A percentile compares a stretch with the other conserved stretches of the same genome.
Conservation (phyloP, 2,888 invertebrate genomes). For the Sinodicranocentrus sp. region DNA sequence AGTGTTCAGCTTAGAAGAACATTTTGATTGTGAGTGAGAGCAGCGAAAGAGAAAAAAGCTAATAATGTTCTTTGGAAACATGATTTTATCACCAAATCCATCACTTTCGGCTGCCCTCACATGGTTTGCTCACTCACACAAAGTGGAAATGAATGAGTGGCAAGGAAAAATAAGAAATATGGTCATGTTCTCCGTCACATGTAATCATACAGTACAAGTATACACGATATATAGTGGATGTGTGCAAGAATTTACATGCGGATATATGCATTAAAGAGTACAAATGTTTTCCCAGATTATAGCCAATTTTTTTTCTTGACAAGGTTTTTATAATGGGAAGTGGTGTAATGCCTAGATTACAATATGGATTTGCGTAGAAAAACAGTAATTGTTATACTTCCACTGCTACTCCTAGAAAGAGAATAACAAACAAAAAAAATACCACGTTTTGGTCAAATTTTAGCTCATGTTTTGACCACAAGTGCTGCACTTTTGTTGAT, state of each 20-base stretch:
- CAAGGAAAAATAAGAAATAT: neutral
- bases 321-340: conserved; percentile 34
- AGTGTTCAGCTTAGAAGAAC: no score
- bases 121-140: conserved; percentile 10
- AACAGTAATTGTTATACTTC: conserved; percentile 37
- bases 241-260: no score
- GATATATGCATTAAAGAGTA: conserved; percentile 1
- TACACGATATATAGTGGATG: neutral
- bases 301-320: conserved; percentile 8
- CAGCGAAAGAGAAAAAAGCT: conserved; percentile 19
- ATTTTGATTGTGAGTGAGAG: no score
- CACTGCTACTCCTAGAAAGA: no score
- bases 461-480: no score
- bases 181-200: neutral
- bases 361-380: conserved; percentile 33
- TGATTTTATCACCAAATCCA: conserved; percentile 58
- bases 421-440: no score
- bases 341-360: conserved; percentile 41
- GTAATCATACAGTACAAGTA: no score
- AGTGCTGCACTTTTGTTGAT: no score
- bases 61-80: conserved; percentile 33
- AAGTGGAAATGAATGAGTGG: conserved; percentile 11
- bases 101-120: conserved; percentile 48
- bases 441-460: no score
- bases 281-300: conserved; percentile 20